These are phyloP conservation scores for Eutrigla gurnardus DNA, from an alignment of 2,797 vertebrate species.

Conservation along the genomic window DNA sequence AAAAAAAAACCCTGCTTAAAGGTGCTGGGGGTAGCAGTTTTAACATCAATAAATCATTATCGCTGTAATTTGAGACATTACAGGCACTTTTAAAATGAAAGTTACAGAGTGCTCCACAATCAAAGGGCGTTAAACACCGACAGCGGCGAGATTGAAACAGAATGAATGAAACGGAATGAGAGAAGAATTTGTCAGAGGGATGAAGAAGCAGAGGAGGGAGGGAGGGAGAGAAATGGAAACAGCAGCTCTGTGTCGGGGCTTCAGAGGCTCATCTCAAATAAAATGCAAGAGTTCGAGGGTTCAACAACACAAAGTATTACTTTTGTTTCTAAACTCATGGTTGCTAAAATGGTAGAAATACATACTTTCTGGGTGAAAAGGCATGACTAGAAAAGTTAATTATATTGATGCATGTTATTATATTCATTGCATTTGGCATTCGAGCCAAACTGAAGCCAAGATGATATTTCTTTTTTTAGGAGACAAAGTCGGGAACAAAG, in stretches of 20 bases:
- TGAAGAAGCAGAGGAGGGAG: not conserved
- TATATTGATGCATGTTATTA: conserved; percentile 4
- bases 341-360: not conserved
- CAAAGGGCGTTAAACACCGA: not conserved
- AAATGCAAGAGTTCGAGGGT: not conserved
- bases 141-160: conserved; percentile 7
- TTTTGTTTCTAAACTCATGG: not conserved
- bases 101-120: conserved; percentile 23
- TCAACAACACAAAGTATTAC: not conserved
- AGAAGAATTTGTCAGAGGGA: not conserved
- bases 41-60: conserved; percentile 57
- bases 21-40: conserved; percentile 51
- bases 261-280: not conserved
- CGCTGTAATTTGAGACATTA: conserved; percentile 39
- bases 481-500: not conserved
- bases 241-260: not conserved
- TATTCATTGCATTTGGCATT: not conserved
- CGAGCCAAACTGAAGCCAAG: not conserved
- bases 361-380: not conserved
- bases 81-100: conserved; percentile 30
- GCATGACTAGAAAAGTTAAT: not conserved
- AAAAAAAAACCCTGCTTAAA: conserved; percentile 13
- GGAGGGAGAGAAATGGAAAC: not conserved
- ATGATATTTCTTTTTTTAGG: not conserved
- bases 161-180: conserved; percentile 9